These are phyloP conservation scores for Oreocharis arfaki DNA, from an alignment of 2,113 vertebrate genomes.

Conservation along the genomic window DNA sequence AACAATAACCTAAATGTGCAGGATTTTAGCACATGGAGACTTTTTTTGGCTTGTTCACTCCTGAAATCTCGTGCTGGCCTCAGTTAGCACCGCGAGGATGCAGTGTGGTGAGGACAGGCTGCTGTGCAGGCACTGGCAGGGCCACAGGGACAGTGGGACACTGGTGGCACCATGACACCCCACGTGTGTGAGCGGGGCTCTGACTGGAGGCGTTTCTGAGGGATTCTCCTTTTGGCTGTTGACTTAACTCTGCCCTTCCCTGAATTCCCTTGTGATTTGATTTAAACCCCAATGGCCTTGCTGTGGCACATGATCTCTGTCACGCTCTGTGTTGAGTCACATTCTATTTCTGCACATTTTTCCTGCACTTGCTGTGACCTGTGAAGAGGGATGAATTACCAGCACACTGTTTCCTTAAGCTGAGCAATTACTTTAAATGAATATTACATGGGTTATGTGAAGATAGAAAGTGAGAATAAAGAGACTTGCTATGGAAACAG, in stretches of 20 bases:
- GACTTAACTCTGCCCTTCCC: background rate
- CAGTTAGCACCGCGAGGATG: background rate
- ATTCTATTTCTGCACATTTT: background rate
- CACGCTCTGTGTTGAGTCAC: background rate
- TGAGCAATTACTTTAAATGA: background rate
- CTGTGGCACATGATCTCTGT: background rate
- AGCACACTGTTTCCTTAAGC: background rate
- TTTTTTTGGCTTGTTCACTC: background rate
- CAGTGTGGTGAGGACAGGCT: background rate
- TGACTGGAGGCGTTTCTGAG: background rate
- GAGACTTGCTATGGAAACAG: background rate
- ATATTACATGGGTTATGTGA: background rate
- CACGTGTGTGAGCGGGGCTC: background rate
- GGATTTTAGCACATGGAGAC: background rate
- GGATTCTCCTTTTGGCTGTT: background rate
- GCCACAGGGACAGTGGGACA: background rate
- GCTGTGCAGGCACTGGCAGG: background rate
- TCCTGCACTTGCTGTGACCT: background rate
- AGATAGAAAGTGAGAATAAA: background rate
- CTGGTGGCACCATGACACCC: background rate
- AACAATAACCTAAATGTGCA: background rate
- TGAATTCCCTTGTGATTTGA: background rate
- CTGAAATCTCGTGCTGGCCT: background rate
- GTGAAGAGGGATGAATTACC: background rate
- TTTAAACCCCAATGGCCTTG: background rate